A percentile compares a stretch with the other conserved stretches of the same genome.
These are phyloP conservation scores for Cryptomyrus ogoouensis DNA, from an alignment of 2,113 vertebrate species.

Conservation along the genomic window DNA sequence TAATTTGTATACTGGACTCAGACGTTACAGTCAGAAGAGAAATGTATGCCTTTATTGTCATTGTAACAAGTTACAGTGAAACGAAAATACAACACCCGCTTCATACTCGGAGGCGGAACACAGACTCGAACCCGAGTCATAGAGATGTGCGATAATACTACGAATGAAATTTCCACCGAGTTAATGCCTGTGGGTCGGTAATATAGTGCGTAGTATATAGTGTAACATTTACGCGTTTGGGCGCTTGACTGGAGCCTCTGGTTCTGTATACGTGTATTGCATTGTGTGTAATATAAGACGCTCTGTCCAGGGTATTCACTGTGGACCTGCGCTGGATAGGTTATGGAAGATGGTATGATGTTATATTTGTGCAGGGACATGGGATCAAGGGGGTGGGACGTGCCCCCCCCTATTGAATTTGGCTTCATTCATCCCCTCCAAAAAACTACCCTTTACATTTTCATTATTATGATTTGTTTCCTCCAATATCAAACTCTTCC, in stretches of 20 bases:
- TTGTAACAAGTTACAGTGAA: background rate
- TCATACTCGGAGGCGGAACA: background rate
- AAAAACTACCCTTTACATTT: background rate
- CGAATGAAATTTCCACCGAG: background rate
- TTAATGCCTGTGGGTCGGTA: background rate
- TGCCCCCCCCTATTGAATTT: background rate
- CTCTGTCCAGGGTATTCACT: background rate
- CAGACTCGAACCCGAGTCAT: background rate
- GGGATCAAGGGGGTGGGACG: background rate
- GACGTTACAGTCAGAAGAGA: background rate
- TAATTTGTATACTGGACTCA: background rate
- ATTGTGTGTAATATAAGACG: background rate
- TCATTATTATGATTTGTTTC: background rate
- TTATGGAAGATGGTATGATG: background rate
- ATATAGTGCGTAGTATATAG: background rate
- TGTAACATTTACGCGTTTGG: background rate
- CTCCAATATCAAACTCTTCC: background rate
- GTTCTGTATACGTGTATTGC: background rate
- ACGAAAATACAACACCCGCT: background rate
- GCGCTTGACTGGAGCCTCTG: background rate
- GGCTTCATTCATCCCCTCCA: background rate
- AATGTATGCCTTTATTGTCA: background rate
- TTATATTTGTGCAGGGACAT: background rate
- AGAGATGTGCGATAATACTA: background rate
- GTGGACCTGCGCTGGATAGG: background rate